phyloP scores from a whole-genome alignment of 2,113 vertebrate species.

The Atrichornis clamosus region DNA sequence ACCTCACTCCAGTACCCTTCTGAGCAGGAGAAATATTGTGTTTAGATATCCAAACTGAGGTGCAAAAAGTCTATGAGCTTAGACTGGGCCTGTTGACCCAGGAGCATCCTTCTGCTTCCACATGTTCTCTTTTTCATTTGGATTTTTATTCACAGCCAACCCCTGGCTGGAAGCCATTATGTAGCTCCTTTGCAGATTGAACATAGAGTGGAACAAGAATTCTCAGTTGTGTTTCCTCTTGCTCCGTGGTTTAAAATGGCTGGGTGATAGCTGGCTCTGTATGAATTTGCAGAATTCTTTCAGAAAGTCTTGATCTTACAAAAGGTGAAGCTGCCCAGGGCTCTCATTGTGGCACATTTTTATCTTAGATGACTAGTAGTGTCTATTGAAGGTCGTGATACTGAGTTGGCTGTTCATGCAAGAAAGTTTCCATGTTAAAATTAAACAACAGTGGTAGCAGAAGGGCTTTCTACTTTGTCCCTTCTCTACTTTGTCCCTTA shows the following conservation, averaged over 20 bases:
- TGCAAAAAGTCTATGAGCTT: background rate
- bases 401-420: background rate
- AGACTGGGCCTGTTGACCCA: background rate
- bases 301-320: background rate
- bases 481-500: no score
- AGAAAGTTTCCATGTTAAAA: background rate
- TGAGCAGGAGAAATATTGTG: background rate
- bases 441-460: background rate
- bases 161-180: background rate
- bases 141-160: background rate
- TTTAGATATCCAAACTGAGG: background rate
- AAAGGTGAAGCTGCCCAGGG: background rate
- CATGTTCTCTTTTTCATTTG: background rate
- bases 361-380: background rate
- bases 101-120: background rate
- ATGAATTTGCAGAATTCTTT: background rate
- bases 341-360: background rate
- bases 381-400: background rate
- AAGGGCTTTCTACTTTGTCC: background rate
- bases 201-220: background rate
- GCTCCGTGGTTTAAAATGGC: background rate
- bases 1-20: background rate
- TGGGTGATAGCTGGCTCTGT: background rate
- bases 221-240: background rate
- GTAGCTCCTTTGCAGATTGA: background rate